phyloP scores from a whole-genome alignment of 2,888 invertebrate species.

The Amorpha juglandis region DNA sequence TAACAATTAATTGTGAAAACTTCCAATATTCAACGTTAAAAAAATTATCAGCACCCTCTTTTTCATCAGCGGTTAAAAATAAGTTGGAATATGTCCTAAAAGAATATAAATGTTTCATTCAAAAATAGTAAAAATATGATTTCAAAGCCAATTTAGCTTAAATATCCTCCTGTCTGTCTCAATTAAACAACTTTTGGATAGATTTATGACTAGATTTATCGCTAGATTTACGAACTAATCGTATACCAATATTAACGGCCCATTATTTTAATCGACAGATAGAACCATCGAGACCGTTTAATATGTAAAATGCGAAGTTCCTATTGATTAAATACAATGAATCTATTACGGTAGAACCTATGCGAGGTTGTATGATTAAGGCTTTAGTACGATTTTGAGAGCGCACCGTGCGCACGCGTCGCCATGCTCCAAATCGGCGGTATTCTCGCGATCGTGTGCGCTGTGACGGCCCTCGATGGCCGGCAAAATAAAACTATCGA shows the following conservation, averaged over 20 bases:
- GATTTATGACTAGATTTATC: too few relatives aligned
- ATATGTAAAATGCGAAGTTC: constrained; percentile 15
- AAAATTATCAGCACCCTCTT: too few relatives aligned
- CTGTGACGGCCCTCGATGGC: constrained; percentile 50
- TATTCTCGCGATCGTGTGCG: constrained; percentile 65
- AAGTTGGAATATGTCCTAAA: too few relatives aligned
- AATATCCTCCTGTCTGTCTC: too few relatives aligned
- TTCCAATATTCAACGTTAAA: too few relatives aligned
- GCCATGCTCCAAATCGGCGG: constrained; percentile 59
- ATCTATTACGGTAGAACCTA: constrained; percentile 53
- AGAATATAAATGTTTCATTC: too few relatives aligned
- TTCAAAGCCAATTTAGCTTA: too few relatives aligned
- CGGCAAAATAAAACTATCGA: constrained; percentile 40
- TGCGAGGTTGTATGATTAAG: constrained; percentile 35
- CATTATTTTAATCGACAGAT: not conserved
- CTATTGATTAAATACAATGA: constrained; percentile 42
- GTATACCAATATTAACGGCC: not conserved
- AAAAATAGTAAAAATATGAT: too few relatives aligned
- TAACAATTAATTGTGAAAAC: too few relatives aligned
- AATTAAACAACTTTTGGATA: too few relatives aligned
- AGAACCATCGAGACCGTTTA: constrained; percentile 4
- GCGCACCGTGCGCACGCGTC: constrained; percentile 73
- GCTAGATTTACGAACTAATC: not conserved
- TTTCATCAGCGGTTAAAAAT: too few relatives aligned
- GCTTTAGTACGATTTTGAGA: constrained; percentile 59